phyloP scores from a whole-genome alignment of 2,797 vertebrate genomes.

The Phalloptychus januarius region DNA sequence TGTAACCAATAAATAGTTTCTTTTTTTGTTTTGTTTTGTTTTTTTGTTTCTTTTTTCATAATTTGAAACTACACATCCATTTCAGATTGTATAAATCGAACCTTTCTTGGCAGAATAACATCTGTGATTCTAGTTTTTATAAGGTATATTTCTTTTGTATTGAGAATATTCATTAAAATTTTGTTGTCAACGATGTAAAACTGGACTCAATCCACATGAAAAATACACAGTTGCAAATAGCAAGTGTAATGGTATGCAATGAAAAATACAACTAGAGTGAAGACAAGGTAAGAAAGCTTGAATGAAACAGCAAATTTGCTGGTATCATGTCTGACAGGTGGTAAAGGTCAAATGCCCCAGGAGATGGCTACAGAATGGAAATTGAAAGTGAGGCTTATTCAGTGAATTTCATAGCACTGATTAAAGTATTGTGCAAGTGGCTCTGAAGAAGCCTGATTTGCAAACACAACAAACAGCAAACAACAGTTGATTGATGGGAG shows the following conservation, averaged over 20 bases:
- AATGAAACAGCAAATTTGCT: slow-evolving; percentile 4
- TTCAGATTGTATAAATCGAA: background rate
- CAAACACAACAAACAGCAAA: slow-evolving; percentile 4
- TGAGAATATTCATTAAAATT: background rate
- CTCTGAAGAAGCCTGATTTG: background rate
- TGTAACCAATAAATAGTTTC: too few relatives aligned
- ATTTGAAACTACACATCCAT: background rate
- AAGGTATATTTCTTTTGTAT: background rate
- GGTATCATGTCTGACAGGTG: slow-evolving; percentile 2
- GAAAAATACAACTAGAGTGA: background rate
- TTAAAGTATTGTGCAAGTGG: slow-evolving; percentile 1
- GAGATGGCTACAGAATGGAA: background rate
- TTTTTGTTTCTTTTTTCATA: background rate
- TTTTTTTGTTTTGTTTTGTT: too few relatives aligned
- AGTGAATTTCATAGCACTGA: background rate
- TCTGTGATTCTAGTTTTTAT: background rate
- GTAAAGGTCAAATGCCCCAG: slow-evolving; percentile 12
- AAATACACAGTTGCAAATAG: background rate
- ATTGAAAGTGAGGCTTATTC: background rate
- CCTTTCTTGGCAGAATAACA: background rate
- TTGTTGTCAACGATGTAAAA: background rate
- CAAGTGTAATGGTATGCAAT: background rate
- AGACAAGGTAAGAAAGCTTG: background rate
- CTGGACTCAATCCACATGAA: background rate
- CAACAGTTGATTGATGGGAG: slow-evolving; percentile 2